Conservation (phyloP, 2,113 vertebrate genomes). For the Circaetus gallicus region DNA sequence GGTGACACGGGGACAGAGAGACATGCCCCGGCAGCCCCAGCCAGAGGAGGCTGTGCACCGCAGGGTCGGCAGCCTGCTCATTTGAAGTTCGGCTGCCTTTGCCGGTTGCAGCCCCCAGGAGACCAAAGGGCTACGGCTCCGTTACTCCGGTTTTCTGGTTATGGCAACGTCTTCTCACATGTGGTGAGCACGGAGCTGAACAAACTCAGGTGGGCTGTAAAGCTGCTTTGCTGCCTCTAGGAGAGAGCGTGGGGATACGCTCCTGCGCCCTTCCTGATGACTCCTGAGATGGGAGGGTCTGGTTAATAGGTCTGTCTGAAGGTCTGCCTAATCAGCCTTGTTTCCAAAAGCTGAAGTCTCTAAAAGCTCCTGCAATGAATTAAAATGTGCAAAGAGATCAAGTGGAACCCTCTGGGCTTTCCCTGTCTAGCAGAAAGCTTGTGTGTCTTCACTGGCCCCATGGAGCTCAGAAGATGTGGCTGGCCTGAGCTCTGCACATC, state of each 20-base stretch:
- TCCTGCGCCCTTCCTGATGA: not conserved
- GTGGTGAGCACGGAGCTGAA: not conserved
- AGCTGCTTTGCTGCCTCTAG: not conserved
- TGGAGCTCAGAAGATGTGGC: not conserved
- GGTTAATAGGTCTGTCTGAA: not conserved
- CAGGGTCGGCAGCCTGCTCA: rapidly evolving
- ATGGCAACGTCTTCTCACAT: not conserved
- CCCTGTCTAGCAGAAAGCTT: not conserved
- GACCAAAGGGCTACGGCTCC: not conserved
- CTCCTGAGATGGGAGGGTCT: not conserved
- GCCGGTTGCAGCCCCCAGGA: not conserved
- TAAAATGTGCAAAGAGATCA: not conserved
- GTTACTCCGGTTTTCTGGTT: not conserved
- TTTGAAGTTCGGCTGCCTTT: not conserved
- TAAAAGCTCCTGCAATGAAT: not conserved
- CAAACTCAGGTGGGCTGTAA: not conserved
- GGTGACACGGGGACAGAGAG: not conserved
- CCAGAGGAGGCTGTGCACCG: not conserved
- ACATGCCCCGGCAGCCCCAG: not conserved
- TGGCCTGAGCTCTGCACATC: not conserved
- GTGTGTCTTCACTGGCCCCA: not conserved
- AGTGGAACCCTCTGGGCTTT: not conserved
- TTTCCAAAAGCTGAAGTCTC: constrained; percentile 2
- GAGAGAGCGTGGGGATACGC: rapidly evolving
- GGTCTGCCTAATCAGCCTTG: not conserved